Evolutionary conservation across 2,888 invertebrate genomes (phyloP).

Genomic region (Tinea semifulvella): DNA sequence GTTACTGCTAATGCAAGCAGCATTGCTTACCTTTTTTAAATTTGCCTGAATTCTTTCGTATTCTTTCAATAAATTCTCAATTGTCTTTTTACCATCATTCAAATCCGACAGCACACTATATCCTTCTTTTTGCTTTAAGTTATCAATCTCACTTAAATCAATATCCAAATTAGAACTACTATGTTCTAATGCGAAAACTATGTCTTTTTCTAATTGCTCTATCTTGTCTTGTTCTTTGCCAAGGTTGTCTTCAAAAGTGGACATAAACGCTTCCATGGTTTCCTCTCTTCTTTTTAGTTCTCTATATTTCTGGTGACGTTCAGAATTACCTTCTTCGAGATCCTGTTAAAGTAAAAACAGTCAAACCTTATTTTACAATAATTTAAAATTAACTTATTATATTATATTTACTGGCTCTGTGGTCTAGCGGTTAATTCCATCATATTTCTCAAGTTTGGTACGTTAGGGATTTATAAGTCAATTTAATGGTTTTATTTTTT

Average conservation of each 20-base stretch:
- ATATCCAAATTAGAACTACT: slow-evolving; percentile 71
- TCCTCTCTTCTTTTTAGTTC: slow-evolving; percentile 83
- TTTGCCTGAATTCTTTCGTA: slow-evolving; percentile 70
- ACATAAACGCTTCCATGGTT: slow-evolving; percentile 80
- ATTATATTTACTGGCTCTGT: no score
- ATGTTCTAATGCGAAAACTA: slow-evolving; percentile 71
- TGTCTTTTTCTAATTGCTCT: slow-evolving; percentile 67
- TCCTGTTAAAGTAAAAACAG: slow-evolving; percentile 44
- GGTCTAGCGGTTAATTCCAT: no score
- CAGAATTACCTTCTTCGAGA: slow-evolving; percentile 74
- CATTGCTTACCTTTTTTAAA: slow-evolving; percentile 66
- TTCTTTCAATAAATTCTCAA: slow-evolving; percentile 47
- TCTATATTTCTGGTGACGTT: slow-evolving; percentile 80
- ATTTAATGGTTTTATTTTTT: no score
- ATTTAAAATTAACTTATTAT: no score
- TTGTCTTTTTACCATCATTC: slow-evolving; percentile 61
- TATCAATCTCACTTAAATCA: slow-evolving; percentile 66
- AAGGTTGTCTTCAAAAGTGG: slow-evolving; percentile 69
- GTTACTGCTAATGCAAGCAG: no score
- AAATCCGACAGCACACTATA: slow-evolving; percentile 32
- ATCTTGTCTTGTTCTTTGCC: slow-evolving; percentile 71
- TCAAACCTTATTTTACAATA: background rate
- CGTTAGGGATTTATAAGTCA: no score
- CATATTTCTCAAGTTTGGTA: no score
- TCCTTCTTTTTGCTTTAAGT: slow-evolving; percentile 54